phyloP scores from a whole-genome alignment of 2,113 vertebrate species.

The Megaceryle maxima region DNA sequence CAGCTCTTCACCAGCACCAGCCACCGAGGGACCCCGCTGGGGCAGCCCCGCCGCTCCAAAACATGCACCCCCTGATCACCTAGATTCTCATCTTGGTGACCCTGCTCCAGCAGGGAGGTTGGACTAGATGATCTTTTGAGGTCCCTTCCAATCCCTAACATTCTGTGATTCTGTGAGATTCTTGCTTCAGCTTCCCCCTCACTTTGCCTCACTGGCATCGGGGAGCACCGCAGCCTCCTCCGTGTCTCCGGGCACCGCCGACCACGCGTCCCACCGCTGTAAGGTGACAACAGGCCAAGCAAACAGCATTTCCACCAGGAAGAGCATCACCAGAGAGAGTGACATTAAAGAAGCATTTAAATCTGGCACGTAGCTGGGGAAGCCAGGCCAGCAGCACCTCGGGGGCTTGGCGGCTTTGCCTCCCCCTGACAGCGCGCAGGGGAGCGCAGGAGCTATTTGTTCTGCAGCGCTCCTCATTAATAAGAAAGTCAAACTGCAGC shows the following conservation, averaged over 20 bases:
- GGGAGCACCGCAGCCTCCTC: background rate
- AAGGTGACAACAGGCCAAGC: background rate
- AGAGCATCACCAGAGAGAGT: background rate
- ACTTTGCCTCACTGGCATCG: accelerated
- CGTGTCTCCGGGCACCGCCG: accelerated
- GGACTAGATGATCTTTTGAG: too few species aligned
- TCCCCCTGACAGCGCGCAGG: background rate
- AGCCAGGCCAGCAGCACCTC: background rate
- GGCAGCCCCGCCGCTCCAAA: background rate
- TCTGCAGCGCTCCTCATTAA: background rate
- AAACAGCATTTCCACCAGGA: background rate
- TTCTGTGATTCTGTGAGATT: too few species aligned
- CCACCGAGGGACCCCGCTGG: background rate
- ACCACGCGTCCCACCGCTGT: accelerated
- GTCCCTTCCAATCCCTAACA: too few species aligned
- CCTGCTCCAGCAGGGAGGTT: too few species aligned
- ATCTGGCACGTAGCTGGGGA: background rate
- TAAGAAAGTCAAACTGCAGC: background rate
- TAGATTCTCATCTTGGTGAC: too few species aligned
- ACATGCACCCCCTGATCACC: too few species aligned
- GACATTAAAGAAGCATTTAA: background rate
- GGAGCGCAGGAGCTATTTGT: background rate
- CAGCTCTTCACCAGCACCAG: background rate
- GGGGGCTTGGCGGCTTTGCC: background rate
- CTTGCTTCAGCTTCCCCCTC: background rate